A percentile compares a stretch with the other conserved stretches of the same genome.
Conservation (phyloP, 2,113 vertebrate genomes). For the Leiothrix lutea region DNA sequence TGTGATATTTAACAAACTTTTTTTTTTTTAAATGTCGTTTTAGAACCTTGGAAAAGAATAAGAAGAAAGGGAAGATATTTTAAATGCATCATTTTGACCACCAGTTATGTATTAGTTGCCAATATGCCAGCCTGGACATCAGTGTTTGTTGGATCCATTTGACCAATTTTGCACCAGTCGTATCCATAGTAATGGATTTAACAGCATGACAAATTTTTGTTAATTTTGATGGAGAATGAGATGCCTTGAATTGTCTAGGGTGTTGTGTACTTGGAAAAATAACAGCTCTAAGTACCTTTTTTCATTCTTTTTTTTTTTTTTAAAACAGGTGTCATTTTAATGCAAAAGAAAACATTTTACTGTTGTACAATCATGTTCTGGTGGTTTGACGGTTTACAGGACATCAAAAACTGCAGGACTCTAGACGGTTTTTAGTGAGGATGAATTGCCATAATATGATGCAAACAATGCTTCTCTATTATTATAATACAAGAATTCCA, state of each 20-base stretch:
- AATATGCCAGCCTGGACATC: conserved; percentile 89
- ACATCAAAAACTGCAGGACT: conserved; percentile 76
- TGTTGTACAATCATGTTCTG: conserved; percentile 88
- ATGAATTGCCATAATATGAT: conserved; percentile 82
- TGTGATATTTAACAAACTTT: not conserved
- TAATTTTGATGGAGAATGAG: conserved; percentile 78
- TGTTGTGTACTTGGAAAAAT: conserved; percentile 84
- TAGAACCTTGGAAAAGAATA: conserved; percentile 99
- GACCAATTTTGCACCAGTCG: conserved; percentile 83
- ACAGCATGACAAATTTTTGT: conserved; percentile 81
- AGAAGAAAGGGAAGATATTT: conserved; percentile 99
- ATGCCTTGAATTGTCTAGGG: conserved; percentile 83
- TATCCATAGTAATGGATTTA: conserved; percentile 82
- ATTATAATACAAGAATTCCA: conserved; percentile 76
- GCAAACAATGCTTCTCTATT: conserved; percentile 75
- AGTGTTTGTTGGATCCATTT: conserved; percentile 82
- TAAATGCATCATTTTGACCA: conserved; percentile 79
- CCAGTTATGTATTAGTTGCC: conserved; percentile 85
- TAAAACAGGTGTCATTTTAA: conserved; percentile 78
- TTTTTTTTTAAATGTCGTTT: not conserved
- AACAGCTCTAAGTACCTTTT: conserved; percentile 79
- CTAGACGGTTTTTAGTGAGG: conserved; percentile 75
- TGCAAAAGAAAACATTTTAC: conserved; percentile 77
- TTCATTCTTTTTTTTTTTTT: conserved; percentile 44
- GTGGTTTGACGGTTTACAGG: conserved; percentile 84